Evolutionary conservation across 2,113 vertebrate species (phyloP).

Genomic region (Pterocles orientalis): DNA sequence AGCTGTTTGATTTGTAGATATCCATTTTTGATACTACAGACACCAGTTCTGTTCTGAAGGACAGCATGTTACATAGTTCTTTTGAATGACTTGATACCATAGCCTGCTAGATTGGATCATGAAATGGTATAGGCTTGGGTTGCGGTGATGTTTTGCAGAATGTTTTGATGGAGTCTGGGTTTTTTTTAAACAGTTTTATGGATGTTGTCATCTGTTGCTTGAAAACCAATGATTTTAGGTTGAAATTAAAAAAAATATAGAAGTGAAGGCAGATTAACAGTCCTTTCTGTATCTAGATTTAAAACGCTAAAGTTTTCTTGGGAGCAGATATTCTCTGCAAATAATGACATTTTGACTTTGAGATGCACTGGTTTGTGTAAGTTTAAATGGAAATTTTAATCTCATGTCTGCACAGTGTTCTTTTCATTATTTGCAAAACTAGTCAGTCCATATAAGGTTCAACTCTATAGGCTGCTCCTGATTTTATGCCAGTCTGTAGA

Average conservation of each 20-base stretch:
- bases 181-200: neutral
- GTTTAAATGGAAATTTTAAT: neutral
- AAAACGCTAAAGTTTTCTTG: neutral
- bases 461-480: neutral
- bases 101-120: neutral
- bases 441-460: neutral
- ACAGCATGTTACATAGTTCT: neutral
- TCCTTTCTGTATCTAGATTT: neutral
- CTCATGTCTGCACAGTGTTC: neutral
- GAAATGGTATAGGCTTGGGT: neutral
- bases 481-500: neutral
- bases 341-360: neutral
- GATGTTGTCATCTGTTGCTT: neutral
- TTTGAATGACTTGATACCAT: accelerated
- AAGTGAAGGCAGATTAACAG: neutral
- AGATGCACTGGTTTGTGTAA: neutral
- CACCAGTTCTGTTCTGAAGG: neutral
- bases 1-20: neutral
- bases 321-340: neutral
- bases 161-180: neutral
- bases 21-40: neutral
- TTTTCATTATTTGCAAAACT: neutral
- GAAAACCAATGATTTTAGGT: neutral
- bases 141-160: neutral
- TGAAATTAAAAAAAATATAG: neutral